phyloP scores from a whole-genome alignment of 2,113 vertebrate species.

The Tragelaphus scriptus region DNA sequence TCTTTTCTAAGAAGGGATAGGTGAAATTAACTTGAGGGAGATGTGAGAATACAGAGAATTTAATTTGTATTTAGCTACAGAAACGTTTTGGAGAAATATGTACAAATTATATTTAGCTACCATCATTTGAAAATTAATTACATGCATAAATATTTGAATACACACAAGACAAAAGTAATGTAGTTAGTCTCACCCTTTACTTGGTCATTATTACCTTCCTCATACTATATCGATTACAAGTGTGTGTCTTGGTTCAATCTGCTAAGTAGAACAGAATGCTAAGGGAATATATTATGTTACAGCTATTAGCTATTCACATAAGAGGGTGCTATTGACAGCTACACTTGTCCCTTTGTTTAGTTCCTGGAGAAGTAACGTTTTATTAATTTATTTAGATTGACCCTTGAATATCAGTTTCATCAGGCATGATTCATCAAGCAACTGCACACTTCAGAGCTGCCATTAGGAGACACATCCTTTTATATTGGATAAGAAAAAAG shows the following conservation, averaged over 20 bases:
- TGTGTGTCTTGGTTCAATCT: not conserved
- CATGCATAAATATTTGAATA: not conserved
- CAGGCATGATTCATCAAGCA: conserved; percentile 20
- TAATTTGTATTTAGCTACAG: not conserved
- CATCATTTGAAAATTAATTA: not conserved
- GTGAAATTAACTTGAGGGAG: not conserved
- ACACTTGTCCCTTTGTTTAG: conserved; percentile 14
- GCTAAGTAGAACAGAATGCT: not conserved
- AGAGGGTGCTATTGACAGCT: not conserved
- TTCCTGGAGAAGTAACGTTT: not conserved
- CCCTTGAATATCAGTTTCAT: conserved; percentile 25
- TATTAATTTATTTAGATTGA: conserved; percentile 27
- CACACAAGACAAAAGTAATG: not conserved
- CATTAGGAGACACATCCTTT: conserved; percentile 51
- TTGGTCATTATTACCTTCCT: not conserved
- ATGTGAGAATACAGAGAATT: not conserved
- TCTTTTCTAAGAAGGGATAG: not conserved
- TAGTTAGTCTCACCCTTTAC: not conserved
- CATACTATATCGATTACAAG: not conserved
- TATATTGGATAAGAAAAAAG: conserved; percentile 62
- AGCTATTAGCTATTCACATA: not conserved
- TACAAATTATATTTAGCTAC: not conserved
- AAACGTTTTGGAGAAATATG: not conserved
- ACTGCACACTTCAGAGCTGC: not conserved
- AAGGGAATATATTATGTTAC: not conserved